Base-by-base conservation (phyloP, 1,140 invertebrate genomes). In the Ctenoplectra terminalis region DNA sequence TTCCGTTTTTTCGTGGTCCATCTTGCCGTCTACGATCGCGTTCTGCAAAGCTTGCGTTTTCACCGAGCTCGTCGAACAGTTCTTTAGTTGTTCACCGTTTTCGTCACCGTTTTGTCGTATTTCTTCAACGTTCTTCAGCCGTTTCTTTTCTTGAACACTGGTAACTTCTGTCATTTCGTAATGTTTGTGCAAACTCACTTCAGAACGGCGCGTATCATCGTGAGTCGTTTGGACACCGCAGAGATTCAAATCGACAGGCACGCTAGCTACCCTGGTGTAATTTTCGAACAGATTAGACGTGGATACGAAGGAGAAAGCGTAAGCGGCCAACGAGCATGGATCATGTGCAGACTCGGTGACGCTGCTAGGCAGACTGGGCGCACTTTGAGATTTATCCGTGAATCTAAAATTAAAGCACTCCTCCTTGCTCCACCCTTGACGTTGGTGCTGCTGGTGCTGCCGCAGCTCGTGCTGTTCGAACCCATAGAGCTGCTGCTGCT, bases 231-330 rank as follows among this genome's bases (percentile, higher is more conserved):
- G 60, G 29, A 81, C 56, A 29, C 90, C 92, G 82, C 92, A 94
- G 37, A 95, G 93, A 83, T 95, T 94, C 26, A 95, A 87, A 72
- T 95, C 93, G 61, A 94, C 94, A 34, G 95, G 95, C 29, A 95
- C 94, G 86, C 95, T 95, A 26, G 90, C 91, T 20, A 95, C 94
- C 64, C 90, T 90, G 11, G 92, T 92, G 61, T 90, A 90, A 61
- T 92, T 92, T 58, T 92, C 90, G 64, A 90, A 90, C 15, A 84
- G 72, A 60, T 81, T 88, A 71, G 87, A 84, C 7, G 87, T 88
- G 70, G 90, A 83, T 34, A 81, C 86, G 46, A 83, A 82, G 13
- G 74, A 85, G 46, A 77, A 84, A 11, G 76, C 29, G 81, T 61
- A 31, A n/a, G 31, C 31, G 2, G 17, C 17, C n/a, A 69, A 66